These are phyloP conservation scores for Myocastor coypus DNA, from an alignment of 2,113 vertebrate species.

Conservation along the genomic window DNA sequence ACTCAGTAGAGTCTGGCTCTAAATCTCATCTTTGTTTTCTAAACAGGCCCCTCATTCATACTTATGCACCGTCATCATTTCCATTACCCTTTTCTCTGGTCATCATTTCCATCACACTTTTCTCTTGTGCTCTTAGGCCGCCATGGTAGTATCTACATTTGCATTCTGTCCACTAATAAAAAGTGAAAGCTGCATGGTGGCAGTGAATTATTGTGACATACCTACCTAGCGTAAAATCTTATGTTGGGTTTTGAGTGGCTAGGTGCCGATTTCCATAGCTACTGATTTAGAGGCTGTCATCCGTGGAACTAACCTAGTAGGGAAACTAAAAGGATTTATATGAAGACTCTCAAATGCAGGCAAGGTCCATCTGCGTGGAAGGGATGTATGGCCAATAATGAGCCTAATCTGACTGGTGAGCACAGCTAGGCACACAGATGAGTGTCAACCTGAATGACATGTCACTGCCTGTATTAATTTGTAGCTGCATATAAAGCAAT, in stretches of 20 bases:
- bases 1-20: background rate
- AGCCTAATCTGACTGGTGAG: constrained; percentile 58
- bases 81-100: background rate
- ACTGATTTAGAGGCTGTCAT: background rate
- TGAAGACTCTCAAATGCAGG: constrained; percentile 61
- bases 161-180: background rate
- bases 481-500: constrained; percentile 7
- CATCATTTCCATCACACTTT: rapidly evolving
- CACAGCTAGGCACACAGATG: constrained; percentile 32
- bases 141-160: background rate
- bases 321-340: constrained; percentile 45
- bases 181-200: background rate
- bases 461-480: constrained; percentile 15
- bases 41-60: rapidly evolving
- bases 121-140: background rate
- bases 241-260: background rate
- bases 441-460: constrained; percentile 29
- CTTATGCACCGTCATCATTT: rapidly evolving
- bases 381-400: constrained; percentile 47
- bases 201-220: background rate
- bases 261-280: background rate
- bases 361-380: constrained; percentile 24
- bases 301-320: constrained; percentile 35
- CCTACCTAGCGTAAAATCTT: too few relatives aligned
- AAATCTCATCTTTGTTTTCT: background rate